Percentiles rank a stretch among this genome's conserved stretches.
These are phyloP conservation scores for Elephantulus edwardii DNA, from an alignment of 2,113 vertebrate species.

Conservation along the genomic window DNA sequence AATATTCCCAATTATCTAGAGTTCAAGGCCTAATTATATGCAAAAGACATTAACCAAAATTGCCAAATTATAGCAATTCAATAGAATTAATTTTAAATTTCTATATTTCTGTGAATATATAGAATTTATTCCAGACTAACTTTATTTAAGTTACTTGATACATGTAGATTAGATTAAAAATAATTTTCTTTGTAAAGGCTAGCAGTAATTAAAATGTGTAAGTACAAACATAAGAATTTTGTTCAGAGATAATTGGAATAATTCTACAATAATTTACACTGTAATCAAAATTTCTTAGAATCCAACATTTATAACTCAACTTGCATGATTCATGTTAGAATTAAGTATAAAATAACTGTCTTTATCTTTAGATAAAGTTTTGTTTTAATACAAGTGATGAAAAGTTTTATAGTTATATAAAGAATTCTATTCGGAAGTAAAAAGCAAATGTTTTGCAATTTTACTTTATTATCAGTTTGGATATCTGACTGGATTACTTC, in stretches of 20 bases:
- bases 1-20: conserved; percentile 6
- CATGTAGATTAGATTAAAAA: neutral
- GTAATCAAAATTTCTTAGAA: neutral
- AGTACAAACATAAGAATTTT: neutral
- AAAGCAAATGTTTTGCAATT: neutral
- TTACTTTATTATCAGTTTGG: neutral
- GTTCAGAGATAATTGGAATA: neutral
- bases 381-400: neutral
- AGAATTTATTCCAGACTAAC: neutral
- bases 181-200: neutral
- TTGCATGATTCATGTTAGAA: neutral
- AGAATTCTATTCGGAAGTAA: neutral
- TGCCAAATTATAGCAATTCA: neutral
- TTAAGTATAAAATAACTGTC: neutral
- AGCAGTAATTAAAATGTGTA: neutral
- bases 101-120: neutral
- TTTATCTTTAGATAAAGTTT: neutral
- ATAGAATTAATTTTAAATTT: neutral
- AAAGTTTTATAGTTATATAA: conserved; percentile 9
- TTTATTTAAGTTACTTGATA: neutral
- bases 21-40: neutral
- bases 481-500: conserved; percentile 21
- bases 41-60: neutral
- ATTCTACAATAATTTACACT: conserved; percentile 17
- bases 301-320: neutral